Conservation (phyloP, 1,140 invertebrate species). For the Drosophila navojoa region DNA sequence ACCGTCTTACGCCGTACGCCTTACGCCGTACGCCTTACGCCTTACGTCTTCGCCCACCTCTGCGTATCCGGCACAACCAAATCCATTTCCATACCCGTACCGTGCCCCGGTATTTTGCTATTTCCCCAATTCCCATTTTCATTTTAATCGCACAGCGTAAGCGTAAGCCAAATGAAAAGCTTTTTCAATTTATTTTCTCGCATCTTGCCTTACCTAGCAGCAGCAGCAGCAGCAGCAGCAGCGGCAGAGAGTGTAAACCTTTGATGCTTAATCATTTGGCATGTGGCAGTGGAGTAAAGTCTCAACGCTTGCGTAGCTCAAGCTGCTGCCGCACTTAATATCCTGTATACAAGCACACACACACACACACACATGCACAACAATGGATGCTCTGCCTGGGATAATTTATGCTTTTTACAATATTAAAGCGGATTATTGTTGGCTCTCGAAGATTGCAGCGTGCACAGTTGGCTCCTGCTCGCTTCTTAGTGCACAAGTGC, state of each 20-base stretch:
- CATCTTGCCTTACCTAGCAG: conserved; percentile 33
- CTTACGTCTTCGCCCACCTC: too few species aligned
- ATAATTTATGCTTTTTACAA: conserved; percentile 63
- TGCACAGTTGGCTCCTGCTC: neutral
- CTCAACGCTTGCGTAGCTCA: conserved; percentile 7
- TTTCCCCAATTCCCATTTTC: conserved; percentile 57
- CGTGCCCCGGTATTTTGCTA: conserved; percentile 10
- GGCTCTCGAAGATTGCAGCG: conserved; percentile 22
- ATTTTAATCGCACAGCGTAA: conserved; percentile 70
- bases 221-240: too few species aligned
- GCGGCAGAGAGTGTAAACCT: conserved; percentile 29
- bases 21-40: too few species aligned
- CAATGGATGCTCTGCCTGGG: conserved; percentile 20
- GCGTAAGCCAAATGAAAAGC: conserved; percentile 75
- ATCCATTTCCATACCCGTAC: conserved; percentile 18
- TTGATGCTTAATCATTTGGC: conserved; percentile 53
- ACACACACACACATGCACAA: conserved; percentile 12
- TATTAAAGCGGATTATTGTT: conserved; percentile 42
- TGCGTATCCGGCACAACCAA: conserved; percentile 1
- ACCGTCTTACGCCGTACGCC: too few species aligned
- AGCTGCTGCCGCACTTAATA: conserved; percentile 44
- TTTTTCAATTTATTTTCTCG: conserved; percentile 72
- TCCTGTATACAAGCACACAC: conserved; percentile 26
- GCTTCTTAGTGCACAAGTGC: neutral
- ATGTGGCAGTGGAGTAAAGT: conserved; percentile 4